phyloP scores from a whole-genome alignment of 1,140 invertebrate genomes.

The Trachymyrmex septentrionalis region DNA sequence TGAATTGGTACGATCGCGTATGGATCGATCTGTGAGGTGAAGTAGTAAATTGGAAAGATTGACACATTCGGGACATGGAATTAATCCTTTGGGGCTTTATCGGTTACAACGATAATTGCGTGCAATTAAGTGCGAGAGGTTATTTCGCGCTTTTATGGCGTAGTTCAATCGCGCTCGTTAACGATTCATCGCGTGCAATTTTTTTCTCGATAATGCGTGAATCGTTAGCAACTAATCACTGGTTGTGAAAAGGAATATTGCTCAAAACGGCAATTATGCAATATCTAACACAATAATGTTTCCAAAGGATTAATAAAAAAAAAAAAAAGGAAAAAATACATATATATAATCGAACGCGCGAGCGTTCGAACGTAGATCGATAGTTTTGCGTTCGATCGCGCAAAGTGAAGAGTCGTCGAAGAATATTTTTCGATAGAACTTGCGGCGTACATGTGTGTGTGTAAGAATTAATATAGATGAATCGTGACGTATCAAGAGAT shows the following conservation, averaged over 20 bases:
- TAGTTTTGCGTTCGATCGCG: conserved; percentile 14
- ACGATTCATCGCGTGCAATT: conserved; percentile 12
- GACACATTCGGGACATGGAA: conserved; percentile 14
- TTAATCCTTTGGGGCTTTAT: conserved; percentile 57
- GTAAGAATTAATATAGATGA: not conserved
- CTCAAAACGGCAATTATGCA: conserved; percentile 9
- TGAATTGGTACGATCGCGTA: not conserved
- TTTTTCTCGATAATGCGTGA: not conserved
- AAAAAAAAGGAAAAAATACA: not conserved
- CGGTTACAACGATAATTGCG: conserved; percentile 35
- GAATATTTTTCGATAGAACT: conserved; percentile 52
- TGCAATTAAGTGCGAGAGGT: conserved; percentile 23
- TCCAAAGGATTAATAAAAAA: conserved; percentile 31
- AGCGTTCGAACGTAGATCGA: not conserved
- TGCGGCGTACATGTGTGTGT: not conserved
- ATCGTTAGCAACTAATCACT: conserved; percentile 30
- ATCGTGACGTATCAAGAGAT: not conserved
- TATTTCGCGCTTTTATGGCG: conserved; percentile 43
- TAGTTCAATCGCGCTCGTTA: conserved; percentile 37
- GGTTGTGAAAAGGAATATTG: not conserved
- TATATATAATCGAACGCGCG: not conserved
- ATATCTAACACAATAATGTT: not conserved
- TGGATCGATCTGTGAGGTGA: conserved; percentile 15
- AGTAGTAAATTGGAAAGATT: conserved; percentile 35
- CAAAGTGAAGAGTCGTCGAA: not conserved